phyloP scores from a whole-genome alignment of 2,888 invertebrate species.

The Nemapogon koenigi region DNA sequence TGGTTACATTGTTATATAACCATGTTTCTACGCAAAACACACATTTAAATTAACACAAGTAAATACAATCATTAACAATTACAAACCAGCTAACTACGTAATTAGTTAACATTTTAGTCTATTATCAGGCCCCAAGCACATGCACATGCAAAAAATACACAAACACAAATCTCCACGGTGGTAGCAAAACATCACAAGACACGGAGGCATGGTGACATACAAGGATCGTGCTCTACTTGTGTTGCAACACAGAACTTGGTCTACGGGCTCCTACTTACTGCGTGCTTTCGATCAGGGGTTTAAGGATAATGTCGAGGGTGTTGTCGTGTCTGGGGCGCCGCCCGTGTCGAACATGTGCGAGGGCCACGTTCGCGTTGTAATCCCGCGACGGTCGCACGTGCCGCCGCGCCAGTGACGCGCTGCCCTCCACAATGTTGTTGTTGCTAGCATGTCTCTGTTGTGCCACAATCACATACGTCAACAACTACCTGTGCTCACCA shows the following conservation, averaged over 20 bases:
- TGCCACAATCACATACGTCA: conserved; percentile 46
- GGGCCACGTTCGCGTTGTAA: conserved; percentile 20
- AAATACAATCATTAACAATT: conserved; percentile 18
- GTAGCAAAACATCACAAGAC: conserved; percentile 30
- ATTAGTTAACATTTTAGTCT: conserved; percentile 45
- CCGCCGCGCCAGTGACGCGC: conserved; percentile 27
- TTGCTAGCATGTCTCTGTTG: conserved; percentile 66
- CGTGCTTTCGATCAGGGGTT: conserved; percentile 65
- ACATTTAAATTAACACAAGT: conserved; percentile 18
- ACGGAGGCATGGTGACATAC: conserved; percentile 48
- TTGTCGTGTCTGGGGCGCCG: conserved; percentile 48
- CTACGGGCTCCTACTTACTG: conserved; percentile 54
- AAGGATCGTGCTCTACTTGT: conserved; percentile 42
- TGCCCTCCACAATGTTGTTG: conserved; percentile 56
- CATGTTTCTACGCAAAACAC: conserved; percentile 21
- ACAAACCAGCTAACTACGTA: conserved; percentile 1
- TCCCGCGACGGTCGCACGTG: conserved; percentile 35
- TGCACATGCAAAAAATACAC: conserved; percentile 32
- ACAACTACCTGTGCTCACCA: conserved; percentile 48
- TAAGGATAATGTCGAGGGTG: conserved; percentile 64
- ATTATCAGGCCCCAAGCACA: conserved; percentile 27
- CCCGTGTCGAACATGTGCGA: conserved; percentile 31
- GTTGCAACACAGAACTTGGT: conserved; percentile 40
- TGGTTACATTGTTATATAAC: conserved; percentile 16
- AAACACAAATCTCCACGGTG: conserved; percentile 9